Conservation (phyloP, 2,113 vertebrate species). For the Symphodus melops region DNA sequence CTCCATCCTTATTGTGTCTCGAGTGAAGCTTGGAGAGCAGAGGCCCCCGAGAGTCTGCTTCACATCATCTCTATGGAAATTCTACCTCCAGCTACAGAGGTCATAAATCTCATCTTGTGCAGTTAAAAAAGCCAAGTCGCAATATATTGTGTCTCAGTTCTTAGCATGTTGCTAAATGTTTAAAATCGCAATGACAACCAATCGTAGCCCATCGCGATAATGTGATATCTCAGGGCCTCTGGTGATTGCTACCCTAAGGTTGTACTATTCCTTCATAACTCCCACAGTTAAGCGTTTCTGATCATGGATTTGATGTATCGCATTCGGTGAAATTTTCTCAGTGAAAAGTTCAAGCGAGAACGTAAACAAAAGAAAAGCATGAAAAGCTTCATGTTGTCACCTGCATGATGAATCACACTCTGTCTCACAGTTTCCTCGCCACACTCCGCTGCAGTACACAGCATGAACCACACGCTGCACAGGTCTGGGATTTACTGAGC, state of each 20-base stretch:
- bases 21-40: conserved; percentile 41
- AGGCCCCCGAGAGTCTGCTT: conserved; percentile 25
- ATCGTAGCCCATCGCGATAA: no score
- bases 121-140: no score
- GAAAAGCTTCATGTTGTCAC: background rate
- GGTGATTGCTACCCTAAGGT: no score
- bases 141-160: no score
- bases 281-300: background rate
- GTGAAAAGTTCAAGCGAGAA: background rate
- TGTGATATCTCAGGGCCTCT: no score
- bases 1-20: conserved; percentile 56
- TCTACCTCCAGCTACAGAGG: background rate
- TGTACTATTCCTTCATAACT: background rate
- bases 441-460: conserved; percentile 1
- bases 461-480: background rate
- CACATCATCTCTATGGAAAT: conserved; percentile 39
- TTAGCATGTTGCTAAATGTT: no score
- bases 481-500: conserved; percentile 48
- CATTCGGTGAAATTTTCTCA: background rate
- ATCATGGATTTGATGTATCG: background rate
- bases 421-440: background rate
- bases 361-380: background rate
- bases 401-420: conserved; percentile 19
- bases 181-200: no score
- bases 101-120: conserved; percentile 29